These are phyloP conservation scores for Eurosta solidaginis DNA, from an alignment of 1,140 invertebrate genomes.

Conservation along the genomic window DNA sequence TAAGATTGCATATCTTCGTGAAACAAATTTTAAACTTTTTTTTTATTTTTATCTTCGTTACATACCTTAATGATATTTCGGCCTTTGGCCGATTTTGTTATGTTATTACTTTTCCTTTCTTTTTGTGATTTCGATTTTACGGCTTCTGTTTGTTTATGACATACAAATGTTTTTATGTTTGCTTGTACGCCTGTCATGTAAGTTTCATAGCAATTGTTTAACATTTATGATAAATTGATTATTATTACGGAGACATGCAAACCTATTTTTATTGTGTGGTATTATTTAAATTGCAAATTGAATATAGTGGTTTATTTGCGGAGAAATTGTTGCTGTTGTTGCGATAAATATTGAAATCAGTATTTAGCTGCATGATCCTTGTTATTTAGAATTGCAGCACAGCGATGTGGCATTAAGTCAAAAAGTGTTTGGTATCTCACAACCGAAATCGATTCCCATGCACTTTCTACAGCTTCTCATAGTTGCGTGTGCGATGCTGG, in stretches of 20 bases:
- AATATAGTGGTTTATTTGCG: not conserved
- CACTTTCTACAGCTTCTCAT: too few relatives aligned
- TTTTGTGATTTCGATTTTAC: too few relatives aligned
- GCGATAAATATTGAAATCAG: too few relatives aligned
- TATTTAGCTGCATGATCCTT: too few relatives aligned
- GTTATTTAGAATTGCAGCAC: too few relatives aligned
- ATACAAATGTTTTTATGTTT: not conserved
- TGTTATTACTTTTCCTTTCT: too few relatives aligned
- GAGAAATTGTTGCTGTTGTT: not conserved
- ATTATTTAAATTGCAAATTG: not conserved
- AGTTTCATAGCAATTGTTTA: not conserved
- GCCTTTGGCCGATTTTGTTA: too few relatives aligned
- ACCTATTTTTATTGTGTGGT: not conserved
- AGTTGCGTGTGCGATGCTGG: too few relatives aligned
- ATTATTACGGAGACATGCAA: not conserved
- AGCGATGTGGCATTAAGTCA: too few relatives aligned
- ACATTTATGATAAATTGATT: slow-evolving; percentile 22
- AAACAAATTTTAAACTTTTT: not conserved
- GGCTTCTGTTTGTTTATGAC: not conserved
- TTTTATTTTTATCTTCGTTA: slow-evolving; percentile 1
- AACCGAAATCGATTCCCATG: too few relatives aligned
- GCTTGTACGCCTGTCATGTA: not conserved
- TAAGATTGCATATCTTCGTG: not conserved
- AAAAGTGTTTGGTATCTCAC: too few relatives aligned
- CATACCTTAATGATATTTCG: too few relatives aligned